A percentile compares a stretch with the other conserved stretches of the same genome.
Conservation (phyloP, 2,888 invertebrate genomes). For the Sinotaia quadrata region DNA sequence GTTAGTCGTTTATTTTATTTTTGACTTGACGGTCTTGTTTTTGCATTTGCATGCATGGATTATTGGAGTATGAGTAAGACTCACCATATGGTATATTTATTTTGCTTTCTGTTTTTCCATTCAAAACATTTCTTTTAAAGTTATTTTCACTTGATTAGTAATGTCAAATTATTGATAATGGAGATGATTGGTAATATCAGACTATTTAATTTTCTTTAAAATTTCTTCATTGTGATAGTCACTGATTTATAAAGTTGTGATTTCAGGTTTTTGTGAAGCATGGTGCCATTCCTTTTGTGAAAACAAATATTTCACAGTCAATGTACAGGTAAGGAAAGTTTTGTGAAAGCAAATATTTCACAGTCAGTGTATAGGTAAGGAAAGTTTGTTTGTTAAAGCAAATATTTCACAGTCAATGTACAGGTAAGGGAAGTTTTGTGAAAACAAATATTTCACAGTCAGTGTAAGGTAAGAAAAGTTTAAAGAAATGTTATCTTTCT, state of each 20-base stretch:
- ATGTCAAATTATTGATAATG: no score
- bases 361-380: background rate
- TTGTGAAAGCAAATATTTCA: no score
- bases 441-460: background rate
- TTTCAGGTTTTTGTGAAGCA: conserved; percentile 30
- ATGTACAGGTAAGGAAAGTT: conserved; percentile 40
- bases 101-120: no score
- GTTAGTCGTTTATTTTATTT: no score
- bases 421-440: conserved; percentile 27
- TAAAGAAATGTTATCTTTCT: no score
- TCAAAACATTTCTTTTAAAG: no score
- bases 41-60: background rate
- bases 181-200: no score
- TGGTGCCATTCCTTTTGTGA: conserved; percentile 37
- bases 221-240: background rate
- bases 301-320: conserved; percentile 64
- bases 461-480: background rate
- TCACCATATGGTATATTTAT: background rate
- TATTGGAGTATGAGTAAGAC: background rate
- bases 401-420: conserved; percentile 57
- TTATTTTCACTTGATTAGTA: no score
- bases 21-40: conserved; percentile 1
- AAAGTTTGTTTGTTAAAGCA: conserved; percentile 51
- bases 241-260: background rate
- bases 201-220: no score